Conservation (phyloP, 2,797 vertebrate species). For the Enteromius anoplus region DNA sequence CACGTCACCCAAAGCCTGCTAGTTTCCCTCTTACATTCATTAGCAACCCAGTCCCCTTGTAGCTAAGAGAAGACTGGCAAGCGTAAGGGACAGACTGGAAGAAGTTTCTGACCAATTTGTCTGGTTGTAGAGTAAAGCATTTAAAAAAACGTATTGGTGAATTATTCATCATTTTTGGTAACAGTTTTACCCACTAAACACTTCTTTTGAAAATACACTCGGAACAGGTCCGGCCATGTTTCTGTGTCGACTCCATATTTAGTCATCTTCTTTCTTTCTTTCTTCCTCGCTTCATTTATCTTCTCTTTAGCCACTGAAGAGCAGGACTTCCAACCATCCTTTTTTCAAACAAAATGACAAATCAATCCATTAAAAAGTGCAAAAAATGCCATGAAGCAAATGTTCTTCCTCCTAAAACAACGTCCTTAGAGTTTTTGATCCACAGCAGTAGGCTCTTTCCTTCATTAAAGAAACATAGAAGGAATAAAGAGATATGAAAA, state of each 20-base stretch:
- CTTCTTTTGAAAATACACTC: conserved; percentile 73
- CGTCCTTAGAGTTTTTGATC: conserved; percentile 83
- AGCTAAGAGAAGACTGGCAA: conserved; percentile 66
- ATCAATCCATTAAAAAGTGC: conserved; percentile 84
- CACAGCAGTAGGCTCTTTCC: conserved; percentile 77
- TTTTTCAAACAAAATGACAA: conserved; percentile 65
- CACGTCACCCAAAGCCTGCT: conserved; percentile 63
- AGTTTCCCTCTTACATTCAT: conserved; percentile 78
- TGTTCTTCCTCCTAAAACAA: conserved; percentile 69
- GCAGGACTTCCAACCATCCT: conserved; percentile 57
- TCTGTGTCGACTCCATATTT: conserved; percentile 69
- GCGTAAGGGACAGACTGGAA: conserved; percentile 64
- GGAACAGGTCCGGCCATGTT: conserved; percentile 73
- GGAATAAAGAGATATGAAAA: conserved; percentile 76
- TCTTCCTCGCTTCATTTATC: conserved; percentile 49
- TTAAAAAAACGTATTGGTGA: conserved; percentile 60
- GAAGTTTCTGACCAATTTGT: conserved; percentile 58
- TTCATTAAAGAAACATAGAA: conserved; percentile 74
- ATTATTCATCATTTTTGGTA: conserved; percentile 62
- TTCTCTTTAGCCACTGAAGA: conserved; percentile 60
- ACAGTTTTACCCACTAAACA: conserved; percentile 61
- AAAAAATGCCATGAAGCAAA: conserved; percentile 83
- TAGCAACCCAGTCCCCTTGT: conserved; percentile 66
- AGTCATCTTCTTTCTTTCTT: conserved; percentile 63
- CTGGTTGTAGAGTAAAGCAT: conserved; percentile 66